A percentile compares a stretch with the other conserved stretches of the same genome.
phyloP scores from a whole-genome alignment of 2,888 invertebrate genomes.

The Callosobruchus maculatus region DNA sequence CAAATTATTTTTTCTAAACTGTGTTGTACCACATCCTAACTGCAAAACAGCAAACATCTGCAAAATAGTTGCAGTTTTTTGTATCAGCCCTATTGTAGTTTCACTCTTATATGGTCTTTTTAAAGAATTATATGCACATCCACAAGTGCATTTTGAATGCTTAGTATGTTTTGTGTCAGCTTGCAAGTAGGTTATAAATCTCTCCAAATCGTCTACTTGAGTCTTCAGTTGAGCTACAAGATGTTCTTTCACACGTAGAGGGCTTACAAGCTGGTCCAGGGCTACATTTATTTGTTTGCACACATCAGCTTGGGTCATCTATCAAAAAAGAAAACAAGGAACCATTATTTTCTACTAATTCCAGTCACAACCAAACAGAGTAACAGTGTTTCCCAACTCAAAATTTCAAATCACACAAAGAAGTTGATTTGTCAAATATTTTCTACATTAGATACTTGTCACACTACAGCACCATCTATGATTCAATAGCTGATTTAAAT shows the following conservation, averaged over 20 bases:
- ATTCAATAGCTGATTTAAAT: too few relatives aligned
- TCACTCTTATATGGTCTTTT: conserved; percentile 45
- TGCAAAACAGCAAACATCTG: conserved; percentile 92
- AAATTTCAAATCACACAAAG: conserved; percentile 4
- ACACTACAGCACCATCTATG: too few relatives aligned
- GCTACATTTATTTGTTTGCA: conserved; percentile 87
- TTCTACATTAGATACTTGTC: too few relatives aligned
- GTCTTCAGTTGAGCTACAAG: conserved; percentile 92
- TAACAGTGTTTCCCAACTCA: conserved; percentile 1
- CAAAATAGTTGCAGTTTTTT: conserved; percentile 82
- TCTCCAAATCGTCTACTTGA: conserved; percentile 94
- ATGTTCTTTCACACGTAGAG: conserved; percentile 93
- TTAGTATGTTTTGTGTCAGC: conserved; percentile 62
- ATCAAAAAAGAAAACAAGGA: conserved; percentile 15
- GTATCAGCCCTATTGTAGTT: conserved; percentile 73
- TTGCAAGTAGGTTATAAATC: conserved; percentile 94
- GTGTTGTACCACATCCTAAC: conserved; percentile 75
- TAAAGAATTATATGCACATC: conserved; percentile 49
- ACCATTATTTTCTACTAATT: too few relatives aligned
- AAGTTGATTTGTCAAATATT: too few relatives aligned
- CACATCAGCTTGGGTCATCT: conserved; percentile 76
- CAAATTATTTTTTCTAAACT: conserved; percentile 72
- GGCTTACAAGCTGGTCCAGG: conserved; percentile 87
- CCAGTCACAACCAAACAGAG: too few relatives aligned
- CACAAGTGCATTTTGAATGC: conserved; percentile 47